Evolutionary conservation across 2,113 vertebrate species (phyloP).

Genomic region (Bombycilla garrulus): DNA sequence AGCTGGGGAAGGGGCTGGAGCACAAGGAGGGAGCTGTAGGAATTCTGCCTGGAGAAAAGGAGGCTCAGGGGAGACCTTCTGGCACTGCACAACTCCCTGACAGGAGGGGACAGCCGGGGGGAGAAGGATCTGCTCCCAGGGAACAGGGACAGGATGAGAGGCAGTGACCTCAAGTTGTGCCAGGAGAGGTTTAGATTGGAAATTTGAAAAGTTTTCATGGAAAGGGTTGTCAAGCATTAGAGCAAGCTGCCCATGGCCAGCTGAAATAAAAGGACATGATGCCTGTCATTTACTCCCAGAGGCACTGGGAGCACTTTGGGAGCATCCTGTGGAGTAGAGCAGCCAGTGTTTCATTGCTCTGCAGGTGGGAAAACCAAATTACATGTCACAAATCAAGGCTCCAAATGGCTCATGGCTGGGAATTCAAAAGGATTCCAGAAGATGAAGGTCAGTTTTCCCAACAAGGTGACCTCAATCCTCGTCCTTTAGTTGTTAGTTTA

Average conservation of each 20-base stretch:
- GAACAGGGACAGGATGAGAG: neutral
- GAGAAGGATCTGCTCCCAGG: accelerated
- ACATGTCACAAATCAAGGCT: neutral
- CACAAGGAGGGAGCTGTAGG: neutral
- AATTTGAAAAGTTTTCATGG: neutral
- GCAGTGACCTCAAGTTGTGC: accelerated
- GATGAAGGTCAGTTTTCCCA: neutral
- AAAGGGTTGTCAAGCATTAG: neutral
- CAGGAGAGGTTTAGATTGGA: accelerated
- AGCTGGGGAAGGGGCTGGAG: neutral
- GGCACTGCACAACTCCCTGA: neutral
- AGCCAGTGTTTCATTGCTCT: neutral
- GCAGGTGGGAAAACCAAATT: neutral
- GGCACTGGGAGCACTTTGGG: neutral
- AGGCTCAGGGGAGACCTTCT: neutral
- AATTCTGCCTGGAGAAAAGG: neutral
- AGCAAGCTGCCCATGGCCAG: neutral
- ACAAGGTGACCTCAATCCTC: neutral
- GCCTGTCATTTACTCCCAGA: neutral
- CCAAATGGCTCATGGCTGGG: neutral
- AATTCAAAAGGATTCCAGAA: neutral
- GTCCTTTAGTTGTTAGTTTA: neutral
- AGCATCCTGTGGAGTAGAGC: neutral
- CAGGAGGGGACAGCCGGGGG: neutral
- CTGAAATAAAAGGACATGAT: neutral